These are phyloP conservation scores for Calameuta pallipes DNA, from an alignment of 2,888 invertebrate genomes.

Conservation along the genomic window DNA sequence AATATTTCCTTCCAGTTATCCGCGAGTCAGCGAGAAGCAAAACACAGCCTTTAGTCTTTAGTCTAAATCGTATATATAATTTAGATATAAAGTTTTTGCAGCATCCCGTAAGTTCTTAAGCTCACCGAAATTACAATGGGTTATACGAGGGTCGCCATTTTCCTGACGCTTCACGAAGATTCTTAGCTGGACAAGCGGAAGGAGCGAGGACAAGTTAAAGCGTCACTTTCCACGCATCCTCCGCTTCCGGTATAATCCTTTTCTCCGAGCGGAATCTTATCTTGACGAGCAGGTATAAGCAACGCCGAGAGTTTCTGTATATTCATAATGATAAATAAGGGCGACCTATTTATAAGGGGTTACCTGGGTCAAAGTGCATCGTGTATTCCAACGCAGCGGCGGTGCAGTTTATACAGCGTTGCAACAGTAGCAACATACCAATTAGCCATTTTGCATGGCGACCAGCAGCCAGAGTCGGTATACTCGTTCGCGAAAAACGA, in stretches of 20 bases:
- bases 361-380: constrained; percentile 43
- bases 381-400: constrained; percentile 45
- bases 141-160: neutral
- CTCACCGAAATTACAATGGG: neutral
- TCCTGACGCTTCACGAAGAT: neutral
- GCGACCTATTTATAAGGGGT: constrained; percentile 35
- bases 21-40: no score
- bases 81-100: neutral
- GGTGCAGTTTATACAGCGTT: constrained; percentile 45
- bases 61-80: neutral
- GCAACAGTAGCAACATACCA: constrained; percentile 52
- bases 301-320: constrained; percentile 21
- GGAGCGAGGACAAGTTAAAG: neutral
- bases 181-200: neutral
- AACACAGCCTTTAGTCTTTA: neutral
- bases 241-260: neutral
- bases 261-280: neutral
- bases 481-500: constrained; percentile 16
- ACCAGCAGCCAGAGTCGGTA: constrained; percentile 21
- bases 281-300: constrained; percentile 1
- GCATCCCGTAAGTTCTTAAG: neutral
- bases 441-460: constrained; percentile 51
- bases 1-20: neutral
- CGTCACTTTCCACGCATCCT: neutral
- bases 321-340: constrained; percentile 40